Evolutionary conservation across 2,797 vertebrate genomes (phyloP).

Genomic region (Liparis tanakae): DNA sequence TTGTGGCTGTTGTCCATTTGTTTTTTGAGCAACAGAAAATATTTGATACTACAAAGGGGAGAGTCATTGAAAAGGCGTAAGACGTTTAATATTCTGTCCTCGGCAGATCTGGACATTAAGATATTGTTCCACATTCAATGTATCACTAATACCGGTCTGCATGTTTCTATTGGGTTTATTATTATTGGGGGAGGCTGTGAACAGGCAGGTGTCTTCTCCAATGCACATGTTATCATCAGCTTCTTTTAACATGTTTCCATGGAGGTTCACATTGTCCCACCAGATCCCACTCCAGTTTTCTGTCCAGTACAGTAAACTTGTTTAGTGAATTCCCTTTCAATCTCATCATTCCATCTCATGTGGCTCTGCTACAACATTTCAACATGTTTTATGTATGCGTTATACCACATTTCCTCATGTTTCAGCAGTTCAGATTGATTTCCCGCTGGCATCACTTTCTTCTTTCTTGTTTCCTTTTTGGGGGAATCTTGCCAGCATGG

Average conservation of each 20-base stretch:
- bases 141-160: slow-evolving; percentile 18
- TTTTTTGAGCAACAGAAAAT: slow-evolving; percentile 44
- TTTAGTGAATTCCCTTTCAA: neutral
- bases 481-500: slow-evolving; percentile 29
- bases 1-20: slow-evolving; percentile 55
- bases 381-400: neutral
- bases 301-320: neutral
- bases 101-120: slow-evolving; percentile 13
- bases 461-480: slow-evolving; percentile 7
- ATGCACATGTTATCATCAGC: neutral
- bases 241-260: neutral
- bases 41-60: slow-evolving; percentile 35
- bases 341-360: neutral
- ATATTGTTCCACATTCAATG: slow-evolving; percentile 23
- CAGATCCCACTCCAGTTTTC: neutral
- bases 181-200: neutral
- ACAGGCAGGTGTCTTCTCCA: neutral
- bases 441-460: neutral
- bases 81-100: slow-evolving; percentile 34
- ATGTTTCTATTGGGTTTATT: slow-evolving; percentile 20
- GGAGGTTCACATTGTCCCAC: neutral
- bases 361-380: neutral
- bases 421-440: slow-evolving; percentile 41
- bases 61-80: slow-evolving; percentile 15
- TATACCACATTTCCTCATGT: neutral